These are phyloP conservation scores for Axea sp. DNA, from an alignment of 2,888 invertebrate genomes.

Conservation along the genomic window DNA sequence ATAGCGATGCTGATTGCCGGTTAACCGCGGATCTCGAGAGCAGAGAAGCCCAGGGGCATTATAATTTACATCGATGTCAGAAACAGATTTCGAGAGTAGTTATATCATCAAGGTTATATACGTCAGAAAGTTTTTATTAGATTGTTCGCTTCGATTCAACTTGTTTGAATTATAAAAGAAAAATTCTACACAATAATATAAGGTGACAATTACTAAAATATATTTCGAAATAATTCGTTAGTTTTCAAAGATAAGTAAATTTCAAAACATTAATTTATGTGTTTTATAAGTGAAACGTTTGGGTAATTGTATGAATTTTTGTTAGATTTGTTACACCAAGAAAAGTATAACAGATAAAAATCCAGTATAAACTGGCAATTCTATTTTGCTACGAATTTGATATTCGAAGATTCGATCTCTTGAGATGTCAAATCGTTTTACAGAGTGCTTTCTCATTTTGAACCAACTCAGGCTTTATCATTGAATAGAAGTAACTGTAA, in stretches of 20 bases:
- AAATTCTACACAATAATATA: too few relatives aligned
- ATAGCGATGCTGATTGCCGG: slow-evolving; percentile 61
- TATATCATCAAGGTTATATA: slow-evolving; percentile 18
- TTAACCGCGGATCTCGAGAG: slow-evolving; percentile 57
- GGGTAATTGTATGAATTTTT: too few relatives aligned
- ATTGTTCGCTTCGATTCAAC: neutral
- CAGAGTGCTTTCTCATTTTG: slow-evolving; percentile 60
- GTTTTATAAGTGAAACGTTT: too few relatives aligned
- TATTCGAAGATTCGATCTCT: slow-evolving; percentile 65
- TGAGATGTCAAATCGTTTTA: slow-evolving; percentile 67
- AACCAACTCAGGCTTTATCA: slow-evolving; percentile 55
- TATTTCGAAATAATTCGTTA: too few relatives aligned
- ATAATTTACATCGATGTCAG: slow-evolving; percentile 57
- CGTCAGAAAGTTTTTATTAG: slow-evolving; percentile 22
- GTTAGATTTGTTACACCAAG: too few relatives aligned
- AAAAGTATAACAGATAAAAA: slow-evolving; percentile 8
- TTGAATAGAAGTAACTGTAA: slow-evolving; percentile 30
- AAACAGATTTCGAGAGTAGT: slow-evolving; percentile 52
- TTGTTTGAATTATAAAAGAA: neutral
- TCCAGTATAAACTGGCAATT: slow-evolving; percentile 63
- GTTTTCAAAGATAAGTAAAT: neutral
- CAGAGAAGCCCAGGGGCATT: slow-evolving; percentile 51
- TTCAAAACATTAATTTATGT: neutral
- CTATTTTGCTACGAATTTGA: slow-evolving; percentile 70
- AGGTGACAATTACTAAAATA: too few relatives aligned